A percentile compares a stretch with the other conserved stretches of the same genome.
These are phyloP conservation scores for Micrasema longulum DNA, from an alignment of 1,140 invertebrate genomes.

Conservation along the genomic window DNA sequence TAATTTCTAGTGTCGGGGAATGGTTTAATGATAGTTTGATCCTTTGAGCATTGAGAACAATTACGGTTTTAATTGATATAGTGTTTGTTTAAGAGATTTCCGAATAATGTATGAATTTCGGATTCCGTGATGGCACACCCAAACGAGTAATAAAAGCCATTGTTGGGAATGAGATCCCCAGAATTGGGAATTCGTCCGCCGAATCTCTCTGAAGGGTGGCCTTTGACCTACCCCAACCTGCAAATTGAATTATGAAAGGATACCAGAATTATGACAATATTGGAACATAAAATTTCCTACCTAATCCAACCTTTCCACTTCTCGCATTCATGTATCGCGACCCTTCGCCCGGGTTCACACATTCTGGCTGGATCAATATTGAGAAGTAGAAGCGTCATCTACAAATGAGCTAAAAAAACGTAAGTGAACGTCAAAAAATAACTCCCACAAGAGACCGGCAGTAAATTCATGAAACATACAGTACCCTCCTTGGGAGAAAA, in stretches of 20 bases:
- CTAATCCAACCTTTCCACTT: not conserved
- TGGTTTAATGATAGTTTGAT: too few species aligned
- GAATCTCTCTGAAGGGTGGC: not conserved
- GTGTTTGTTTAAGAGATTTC: not conserved
- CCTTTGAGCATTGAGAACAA: too few species aligned
- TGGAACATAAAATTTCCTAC: not conserved
- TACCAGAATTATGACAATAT: conserved; percentile 13
- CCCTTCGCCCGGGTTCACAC: too few species aligned
- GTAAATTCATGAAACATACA: too few species aligned
- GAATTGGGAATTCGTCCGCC: conserved; percentile 2
- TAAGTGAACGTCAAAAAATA: too few species aligned
- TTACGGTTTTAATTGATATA: not conserved
- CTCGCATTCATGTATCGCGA: too few species aligned
- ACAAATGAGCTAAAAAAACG: too few species aligned
- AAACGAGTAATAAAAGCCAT: conserved; percentile 10
- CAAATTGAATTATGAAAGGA: conserved; percentile 1
- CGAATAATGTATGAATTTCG: not conserved
- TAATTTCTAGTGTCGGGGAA: not conserved
- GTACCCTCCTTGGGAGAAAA: too few species aligned
- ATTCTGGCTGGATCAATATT: too few species aligned
- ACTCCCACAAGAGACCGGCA: too few species aligned
- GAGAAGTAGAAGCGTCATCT: too few species aligned
- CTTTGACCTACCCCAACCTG: conserved; percentile 8
- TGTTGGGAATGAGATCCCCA: not conserved
- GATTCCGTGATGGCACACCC: not conserved